Percentiles rank a stretch among this genome's conserved stretches.
Evolutionary conservation across 2,797 vertebrate genomes (phyloP).

Genomic region (Macrochelys suwanniensis): DNA sequence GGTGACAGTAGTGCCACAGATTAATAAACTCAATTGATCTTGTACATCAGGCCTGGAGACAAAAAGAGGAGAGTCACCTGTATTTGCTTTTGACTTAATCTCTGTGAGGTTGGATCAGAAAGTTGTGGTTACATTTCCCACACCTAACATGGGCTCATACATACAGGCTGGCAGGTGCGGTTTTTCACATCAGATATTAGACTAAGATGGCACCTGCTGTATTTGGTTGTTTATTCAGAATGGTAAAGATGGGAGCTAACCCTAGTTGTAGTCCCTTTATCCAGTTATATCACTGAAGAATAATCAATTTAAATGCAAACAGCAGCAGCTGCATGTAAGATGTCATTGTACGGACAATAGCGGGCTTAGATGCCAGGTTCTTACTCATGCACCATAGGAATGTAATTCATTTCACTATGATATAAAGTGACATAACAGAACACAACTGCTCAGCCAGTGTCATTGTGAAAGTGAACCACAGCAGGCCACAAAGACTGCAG

Average conservation of each 20-base stretch:
- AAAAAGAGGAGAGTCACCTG: not conserved
- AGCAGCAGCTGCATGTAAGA: constrained; percentile 36
- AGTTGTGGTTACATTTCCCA: not conserved
- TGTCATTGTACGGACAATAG: constrained; percentile 16
- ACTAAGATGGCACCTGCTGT: not conserved
- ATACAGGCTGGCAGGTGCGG: not conserved
- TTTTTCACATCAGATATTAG: not conserved
- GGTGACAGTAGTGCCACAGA: not conserved
- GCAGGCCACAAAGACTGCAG: not conserved
- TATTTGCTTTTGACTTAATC: not conserved
- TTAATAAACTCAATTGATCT: not conserved
- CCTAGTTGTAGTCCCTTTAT: constrained; percentile 27
- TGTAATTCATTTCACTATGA: not conserved
- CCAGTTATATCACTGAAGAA: constrained; percentile 19
- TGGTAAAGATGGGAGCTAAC: not conserved
- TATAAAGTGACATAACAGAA: not conserved
- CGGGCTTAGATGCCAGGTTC: constrained; percentile 1
- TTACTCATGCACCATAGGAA: constrained; percentile 9
- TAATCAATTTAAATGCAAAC: constrained; percentile 9
- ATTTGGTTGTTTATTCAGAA: not conserved
- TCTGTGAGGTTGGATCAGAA: not conserved
- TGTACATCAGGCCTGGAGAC: not conserved
- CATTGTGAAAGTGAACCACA: not conserved
- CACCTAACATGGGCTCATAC: not conserved
- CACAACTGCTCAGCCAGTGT: not conserved